Base-by-base conservation (phyloP, 2,888 invertebrate genomes). In the Hymenopus coronatus region DNA sequence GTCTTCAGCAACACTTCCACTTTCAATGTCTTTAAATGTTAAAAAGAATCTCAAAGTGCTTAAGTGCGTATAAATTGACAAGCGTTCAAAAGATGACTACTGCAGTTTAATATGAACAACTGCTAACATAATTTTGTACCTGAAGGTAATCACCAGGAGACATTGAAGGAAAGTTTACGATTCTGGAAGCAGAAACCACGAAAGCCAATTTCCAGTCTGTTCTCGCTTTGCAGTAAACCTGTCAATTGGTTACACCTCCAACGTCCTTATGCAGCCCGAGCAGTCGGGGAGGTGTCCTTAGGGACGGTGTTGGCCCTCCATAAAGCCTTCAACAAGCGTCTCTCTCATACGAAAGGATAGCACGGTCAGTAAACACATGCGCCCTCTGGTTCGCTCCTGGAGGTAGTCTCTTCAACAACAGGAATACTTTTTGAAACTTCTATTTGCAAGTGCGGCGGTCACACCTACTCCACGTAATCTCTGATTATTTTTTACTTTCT, bases 181-280 rank as follows among this genome's bases (percentile, higher is more conserved):
- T 27, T 12, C 28, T 28, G 14, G 81, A n/a, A 14, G 27, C 33
- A 28, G 81, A 70, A 82, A 81, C 70, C 87, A 25, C 14, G 25
- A 28, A 28, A 81, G 27, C 25, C 81, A 87, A 28, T 87, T 81
- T 87, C 20, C 25, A 70, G 30, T 3, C 15, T 33, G 88, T 83
- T 30, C 25, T 27, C 27, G 9, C 54, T 84, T 84, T 30, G 46
- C 84, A 88, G 84, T 84, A 88, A 88, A 88, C 25, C 88, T 88
- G 84, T 88, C 88, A 84, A 30, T 14, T 70, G 54, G 25, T 88
- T 84, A 46, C 25, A 25, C 54, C 54, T 15, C 54, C 20, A 70
- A 15, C 54, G 25, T 70, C 54, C 54, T 70, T 70, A 70, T 70
- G 54, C 54, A 20, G 54, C 54, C 54, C 54, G 54, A 54, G 54